Evolutionary conservation across 2,797 vertebrate genomes (phyloP).

Genomic region (Sebastes taczanowskii): DNA sequence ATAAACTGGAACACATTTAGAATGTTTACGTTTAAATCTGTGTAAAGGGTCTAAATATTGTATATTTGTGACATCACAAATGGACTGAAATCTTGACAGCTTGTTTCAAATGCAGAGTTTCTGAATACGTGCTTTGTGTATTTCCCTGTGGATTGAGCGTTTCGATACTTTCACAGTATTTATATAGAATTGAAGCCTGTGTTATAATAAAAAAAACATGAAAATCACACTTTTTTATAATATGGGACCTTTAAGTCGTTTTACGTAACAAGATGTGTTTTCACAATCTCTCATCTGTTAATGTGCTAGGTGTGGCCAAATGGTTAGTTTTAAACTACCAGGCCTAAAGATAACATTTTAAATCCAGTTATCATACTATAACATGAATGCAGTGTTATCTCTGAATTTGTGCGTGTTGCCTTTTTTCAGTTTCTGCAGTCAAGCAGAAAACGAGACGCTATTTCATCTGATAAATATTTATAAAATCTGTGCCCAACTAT

Average conservation of each 20-base stretch:
- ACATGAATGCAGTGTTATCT: not conserved
- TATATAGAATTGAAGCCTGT: too few species aligned
- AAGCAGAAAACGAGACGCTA: not conserved
- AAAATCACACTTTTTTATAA: too few species aligned
- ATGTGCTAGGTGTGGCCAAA: not conserved
- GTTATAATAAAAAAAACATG: too few species aligned
- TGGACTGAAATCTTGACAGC: too few species aligned
- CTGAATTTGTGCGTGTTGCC: not conserved
- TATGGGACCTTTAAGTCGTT: not conserved
- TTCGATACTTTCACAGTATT: too few species aligned
- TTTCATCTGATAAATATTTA: not conserved
- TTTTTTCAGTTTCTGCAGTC: not conserved
- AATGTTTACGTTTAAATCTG: too few species aligned
- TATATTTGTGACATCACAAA: too few species aligned
- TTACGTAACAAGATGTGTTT: not conserved
- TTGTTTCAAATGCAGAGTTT: too few species aligned
- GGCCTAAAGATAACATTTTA: slow-evolving; percentile 1
- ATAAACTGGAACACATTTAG: too few species aligned
- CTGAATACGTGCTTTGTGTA: too few species aligned
- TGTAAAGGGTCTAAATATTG: too few species aligned
- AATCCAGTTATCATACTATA: not conserved
- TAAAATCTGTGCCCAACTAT: not conserved
- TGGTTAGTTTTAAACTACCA: not conserved
- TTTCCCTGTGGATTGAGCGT: too few species aligned
- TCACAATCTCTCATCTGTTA: not conserved